Conservation (phyloP, 1,140 invertebrate species). For the Pinna nobilis region DNA sequence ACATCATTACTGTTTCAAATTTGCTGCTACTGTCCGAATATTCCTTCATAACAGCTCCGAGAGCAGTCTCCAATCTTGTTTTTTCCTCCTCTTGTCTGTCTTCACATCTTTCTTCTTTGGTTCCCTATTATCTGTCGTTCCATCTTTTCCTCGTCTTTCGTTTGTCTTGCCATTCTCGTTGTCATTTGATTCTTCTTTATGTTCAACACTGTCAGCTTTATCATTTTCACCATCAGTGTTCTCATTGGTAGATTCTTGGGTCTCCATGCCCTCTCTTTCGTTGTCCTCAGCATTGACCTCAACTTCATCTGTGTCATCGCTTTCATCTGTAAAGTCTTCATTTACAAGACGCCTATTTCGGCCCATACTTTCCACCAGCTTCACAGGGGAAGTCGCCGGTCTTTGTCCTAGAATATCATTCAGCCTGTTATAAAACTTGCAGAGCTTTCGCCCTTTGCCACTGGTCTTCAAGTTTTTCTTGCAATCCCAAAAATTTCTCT, state of each 20-base stretch:
- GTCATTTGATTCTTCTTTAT: not conserved
- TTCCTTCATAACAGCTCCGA: too few relatives aligned
- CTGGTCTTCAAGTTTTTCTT: not conserved
- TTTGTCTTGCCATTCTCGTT: too few relatives aligned
- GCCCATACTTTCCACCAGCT: not conserved
- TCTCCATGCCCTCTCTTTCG: not conserved
- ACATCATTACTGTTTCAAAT: too few relatives aligned
- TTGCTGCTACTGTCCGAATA: too few relatives aligned
- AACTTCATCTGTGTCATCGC: too few relatives aligned
- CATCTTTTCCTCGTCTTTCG: too few relatives aligned
- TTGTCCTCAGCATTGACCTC: too few relatives aligned
- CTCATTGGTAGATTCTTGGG: not conserved
- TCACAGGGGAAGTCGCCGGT: not conserved
- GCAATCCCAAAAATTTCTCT: not conserved
- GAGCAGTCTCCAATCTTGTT: too few relatives aligned
- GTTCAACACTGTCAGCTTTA: not conserved
- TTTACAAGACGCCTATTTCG: not conserved
- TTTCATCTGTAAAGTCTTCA: not conserved
- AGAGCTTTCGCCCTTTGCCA: not conserved
- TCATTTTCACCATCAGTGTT: not conserved
- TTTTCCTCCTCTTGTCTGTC: too few relatives aligned
- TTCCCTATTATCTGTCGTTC: too few relatives aligned
- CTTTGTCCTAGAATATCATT: not conserved
- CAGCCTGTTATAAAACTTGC: not conserved
- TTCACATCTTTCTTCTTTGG: too few relatives aligned